Evolutionary conservation across 37 sponge, comb jelly and placozoan species (phyloP).

Genomic region (Haliclona indistincta): DNA sequence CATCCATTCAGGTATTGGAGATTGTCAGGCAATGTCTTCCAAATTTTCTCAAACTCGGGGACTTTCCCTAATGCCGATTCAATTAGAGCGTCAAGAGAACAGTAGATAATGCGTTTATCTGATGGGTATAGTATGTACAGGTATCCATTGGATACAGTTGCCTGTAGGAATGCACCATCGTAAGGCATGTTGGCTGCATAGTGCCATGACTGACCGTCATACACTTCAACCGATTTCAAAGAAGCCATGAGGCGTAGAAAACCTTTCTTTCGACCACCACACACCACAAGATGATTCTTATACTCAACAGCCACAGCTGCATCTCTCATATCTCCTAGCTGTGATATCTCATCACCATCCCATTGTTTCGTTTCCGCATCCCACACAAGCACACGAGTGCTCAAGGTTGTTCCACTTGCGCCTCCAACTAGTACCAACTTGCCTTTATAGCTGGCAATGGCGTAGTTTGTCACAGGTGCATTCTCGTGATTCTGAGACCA

Average conservation of each 20-base stretch:
- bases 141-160: not conserved
- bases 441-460: constrained; percentile 7
- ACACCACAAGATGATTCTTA: not conserved
- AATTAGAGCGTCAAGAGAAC: not conserved
- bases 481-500: not conserved
- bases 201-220: not conserved
- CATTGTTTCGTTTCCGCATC: not conserved
- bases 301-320: not conserved
- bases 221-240: not conserved
- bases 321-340: not conserved
- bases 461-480: constrained; percentile 4
- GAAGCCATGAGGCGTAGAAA: not conserved
- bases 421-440: constrained; percentile 23
- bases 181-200: not conserved
- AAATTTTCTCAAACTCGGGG: not conserved
- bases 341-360: not conserved
- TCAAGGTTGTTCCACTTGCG: not conserved
- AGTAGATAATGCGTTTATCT: not conserved
- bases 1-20: not conserved
- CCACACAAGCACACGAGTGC: not conserved
- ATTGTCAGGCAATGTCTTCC: not conserved
- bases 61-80: not conserved
- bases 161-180: not conserved
- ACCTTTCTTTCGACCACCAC: not conserved
- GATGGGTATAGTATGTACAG: not conserved